Evolutionary conservation across 2,888 invertebrate genomes (phyloP).

Genomic region (Habroteleia sp.): DNA sequence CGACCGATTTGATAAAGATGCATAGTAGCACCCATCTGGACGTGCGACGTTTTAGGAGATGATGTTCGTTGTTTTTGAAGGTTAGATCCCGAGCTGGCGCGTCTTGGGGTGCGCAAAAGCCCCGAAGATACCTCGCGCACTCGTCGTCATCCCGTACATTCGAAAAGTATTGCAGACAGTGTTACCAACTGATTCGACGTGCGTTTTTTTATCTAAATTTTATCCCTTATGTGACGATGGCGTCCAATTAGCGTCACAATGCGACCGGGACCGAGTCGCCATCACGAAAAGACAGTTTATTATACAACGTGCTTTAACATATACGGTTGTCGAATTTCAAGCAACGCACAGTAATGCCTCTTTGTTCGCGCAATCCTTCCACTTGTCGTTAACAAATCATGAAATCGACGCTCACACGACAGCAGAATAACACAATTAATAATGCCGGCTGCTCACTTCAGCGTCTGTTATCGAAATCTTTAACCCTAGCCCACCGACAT

Average conservation of each 20-base stretch:
- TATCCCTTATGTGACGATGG: constrained; percentile 17
- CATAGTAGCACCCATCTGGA: not conserved
- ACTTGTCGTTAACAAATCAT: not conserved
- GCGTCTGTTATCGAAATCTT: constrained; percentile 7
- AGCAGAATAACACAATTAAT: not conserved
- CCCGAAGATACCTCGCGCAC: constrained; percentile 45
- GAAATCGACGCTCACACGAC: not conserved
- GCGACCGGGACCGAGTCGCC: constrained; percentile 10
- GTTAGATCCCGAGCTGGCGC: constrained; percentile 44
- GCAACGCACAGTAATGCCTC: not conserved
- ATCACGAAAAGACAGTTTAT: constrained; percentile 7
- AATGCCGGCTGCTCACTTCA: constrained; percentile 20
- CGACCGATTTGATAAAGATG: not conserved
- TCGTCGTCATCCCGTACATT: constrained; percentile 37
- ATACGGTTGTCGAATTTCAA: not conserved
- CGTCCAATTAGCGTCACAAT: constrained; percentile 36
- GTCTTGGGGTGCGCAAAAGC: constrained; percentile 44
- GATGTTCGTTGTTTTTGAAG: constrained; percentile 22
- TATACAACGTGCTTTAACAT: not conserved
- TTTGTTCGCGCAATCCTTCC: constrained; percentile 1
- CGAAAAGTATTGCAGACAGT: constrained; percentile 32
- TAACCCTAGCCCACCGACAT: constrained; percentile 22
- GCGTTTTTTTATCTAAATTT: not conserved
- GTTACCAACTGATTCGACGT: constrained; percentile 17
- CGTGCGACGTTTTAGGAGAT: constrained; percentile 2